Evolutionary conservation across 2,888 invertebrate species (phyloP).

Genomic region (Gnatocerus cornutus): DNA sequence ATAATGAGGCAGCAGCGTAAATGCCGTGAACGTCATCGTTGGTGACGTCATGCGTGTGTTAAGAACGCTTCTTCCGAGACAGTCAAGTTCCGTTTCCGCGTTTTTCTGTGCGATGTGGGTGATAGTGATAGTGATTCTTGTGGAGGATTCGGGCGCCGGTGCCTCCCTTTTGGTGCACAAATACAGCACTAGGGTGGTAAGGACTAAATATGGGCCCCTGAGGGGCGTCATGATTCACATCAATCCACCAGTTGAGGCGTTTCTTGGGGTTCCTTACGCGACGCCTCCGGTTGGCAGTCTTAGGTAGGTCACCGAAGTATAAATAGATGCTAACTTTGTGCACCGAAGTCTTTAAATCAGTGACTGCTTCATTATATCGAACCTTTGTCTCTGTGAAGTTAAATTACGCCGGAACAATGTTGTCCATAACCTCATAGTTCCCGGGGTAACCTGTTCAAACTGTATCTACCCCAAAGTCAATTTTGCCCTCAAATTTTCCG

Average conservation of each 20-base stretch:
- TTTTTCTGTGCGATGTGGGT: slow-evolving; percentile 69
- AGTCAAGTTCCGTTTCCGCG: slow-evolving; percentile 65
- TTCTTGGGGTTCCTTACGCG: slow-evolving; percentile 95
- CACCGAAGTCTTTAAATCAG: too few species aligned
- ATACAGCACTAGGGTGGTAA: slow-evolving; percentile 87
- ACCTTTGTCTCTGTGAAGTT: too few species aligned
- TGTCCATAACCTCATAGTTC: neutral
- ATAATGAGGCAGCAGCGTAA: slow-evolving; percentile 57
- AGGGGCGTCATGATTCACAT: slow-evolving; percentile 89
- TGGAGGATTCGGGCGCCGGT: slow-evolving; percentile 71
- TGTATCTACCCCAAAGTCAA: slow-evolving; percentile 3
- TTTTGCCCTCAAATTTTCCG: slow-evolving; percentile 6
- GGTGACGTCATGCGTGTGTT: slow-evolving; percentile 69
- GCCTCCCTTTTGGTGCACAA: slow-evolving; percentile 78
- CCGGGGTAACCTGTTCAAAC: neutral
- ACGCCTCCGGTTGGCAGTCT: slow-evolving; percentile 92
- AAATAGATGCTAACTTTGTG: too few species aligned
- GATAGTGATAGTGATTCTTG: slow-evolving; percentile 75
- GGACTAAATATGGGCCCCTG: slow-evolving; percentile 92
- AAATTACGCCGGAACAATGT: neutral
- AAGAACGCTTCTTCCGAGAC: slow-evolving; percentile 62
- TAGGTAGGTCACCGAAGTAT: slow-evolving; percentile 72
- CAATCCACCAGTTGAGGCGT: slow-evolving; percentile 90
- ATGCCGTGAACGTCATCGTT: slow-evolving; percentile 61
- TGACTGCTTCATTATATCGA: too few species aligned